These are phyloP conservation scores for Nothocercus nigrocapillus DNA, from an alignment of 2,113 vertebrate species.

Conservation along the genomic window DNA sequence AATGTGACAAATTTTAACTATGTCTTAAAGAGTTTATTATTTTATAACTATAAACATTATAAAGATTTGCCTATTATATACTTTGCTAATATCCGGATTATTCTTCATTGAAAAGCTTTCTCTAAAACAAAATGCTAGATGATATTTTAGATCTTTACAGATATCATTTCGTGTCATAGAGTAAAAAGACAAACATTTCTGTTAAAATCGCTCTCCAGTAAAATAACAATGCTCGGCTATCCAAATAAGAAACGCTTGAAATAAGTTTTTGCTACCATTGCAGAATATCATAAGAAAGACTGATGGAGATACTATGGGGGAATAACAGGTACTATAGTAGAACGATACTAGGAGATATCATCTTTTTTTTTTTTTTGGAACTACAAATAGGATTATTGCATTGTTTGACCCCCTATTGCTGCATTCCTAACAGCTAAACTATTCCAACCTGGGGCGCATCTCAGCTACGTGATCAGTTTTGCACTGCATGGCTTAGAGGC, in stretches of 20 bases:
- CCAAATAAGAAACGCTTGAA: background rate
- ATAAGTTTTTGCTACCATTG: background rate
- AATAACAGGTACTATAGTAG: background rate
- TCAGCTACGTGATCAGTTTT: background rate
- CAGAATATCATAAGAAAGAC: background rate
- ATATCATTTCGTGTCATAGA: background rate
- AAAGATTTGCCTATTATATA: background rate
- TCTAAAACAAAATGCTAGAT: background rate
- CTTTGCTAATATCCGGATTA: background rate
- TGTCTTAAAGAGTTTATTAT: constrained; percentile 34
- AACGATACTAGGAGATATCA: background rate
- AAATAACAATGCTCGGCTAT: background rate
- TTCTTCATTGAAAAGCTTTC: background rate
- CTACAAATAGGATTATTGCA: background rate
- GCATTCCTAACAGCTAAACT: background rate
- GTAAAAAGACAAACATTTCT: background rate
- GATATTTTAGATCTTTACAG: background rate
- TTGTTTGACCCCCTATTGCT: background rate
- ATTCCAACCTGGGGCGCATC: background rate
- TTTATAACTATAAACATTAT: background rate
- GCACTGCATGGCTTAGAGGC: background rate
- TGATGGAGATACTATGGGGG: background rate
- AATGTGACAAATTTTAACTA: constrained; percentile 29
- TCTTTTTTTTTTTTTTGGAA: background rate
- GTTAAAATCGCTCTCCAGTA: background rate